Evolutionary conservation across 2,888 invertebrate genomes (phyloP).

Genomic region (Endomychus coccineus): DNA sequence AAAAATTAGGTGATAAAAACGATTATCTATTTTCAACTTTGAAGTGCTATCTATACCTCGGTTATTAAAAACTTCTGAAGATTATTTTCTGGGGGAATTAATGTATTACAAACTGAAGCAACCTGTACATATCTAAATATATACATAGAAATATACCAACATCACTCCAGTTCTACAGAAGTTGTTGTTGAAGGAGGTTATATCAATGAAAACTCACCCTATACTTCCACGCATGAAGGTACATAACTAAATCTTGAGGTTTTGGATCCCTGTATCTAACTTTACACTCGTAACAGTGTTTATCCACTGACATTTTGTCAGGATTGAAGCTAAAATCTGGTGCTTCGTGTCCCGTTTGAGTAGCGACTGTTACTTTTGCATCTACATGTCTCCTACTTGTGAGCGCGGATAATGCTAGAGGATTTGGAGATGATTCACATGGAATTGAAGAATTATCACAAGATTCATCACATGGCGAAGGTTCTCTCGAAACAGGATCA

Average conservation of each 20-base stretch:
- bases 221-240: slow-evolving; percentile 92
- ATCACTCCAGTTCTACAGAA: too few relatives aligned
- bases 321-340: slow-evolving; percentile 59
- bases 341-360: slow-evolving; percentile 76
- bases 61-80: too few relatives aligned
- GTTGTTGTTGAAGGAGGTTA: too few relatives aligned
- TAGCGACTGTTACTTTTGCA: slow-evolving; percentile 66
- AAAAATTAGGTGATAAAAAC: too few relatives aligned
- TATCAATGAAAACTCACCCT: too few relatives aligned
- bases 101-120: too few relatives aligned
- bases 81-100: too few relatives aligned
- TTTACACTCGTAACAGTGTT: slow-evolving; percentile 89
- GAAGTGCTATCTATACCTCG: too few relatives aligned
- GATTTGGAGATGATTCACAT: slow-evolving; percentile 34
- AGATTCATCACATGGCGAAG: slow-evolving; percentile 60
- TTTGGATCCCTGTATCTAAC: slow-evolving; percentile 86
- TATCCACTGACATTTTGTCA: slow-evolving; percentile 70
- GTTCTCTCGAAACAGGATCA: slow-evolving; percentile 59
- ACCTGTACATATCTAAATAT: too few relatives aligned
- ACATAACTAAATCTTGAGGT: slow-evolving; percentile 89
- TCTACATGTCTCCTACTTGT: slow-evolving; percentile 43
- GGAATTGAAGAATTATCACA: slow-evolving; percentile 41
- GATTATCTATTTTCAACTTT: too few relatives aligned
- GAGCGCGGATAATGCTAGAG: slow-evolving; percentile 31
- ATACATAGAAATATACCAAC: too few relatives aligned